Percentiles rank a stretch among this genome's conserved stretches.
phyloP scores from a whole-genome alignment of 1,140 invertebrate genomes.

The Globodera rostochiensis region DNA sequence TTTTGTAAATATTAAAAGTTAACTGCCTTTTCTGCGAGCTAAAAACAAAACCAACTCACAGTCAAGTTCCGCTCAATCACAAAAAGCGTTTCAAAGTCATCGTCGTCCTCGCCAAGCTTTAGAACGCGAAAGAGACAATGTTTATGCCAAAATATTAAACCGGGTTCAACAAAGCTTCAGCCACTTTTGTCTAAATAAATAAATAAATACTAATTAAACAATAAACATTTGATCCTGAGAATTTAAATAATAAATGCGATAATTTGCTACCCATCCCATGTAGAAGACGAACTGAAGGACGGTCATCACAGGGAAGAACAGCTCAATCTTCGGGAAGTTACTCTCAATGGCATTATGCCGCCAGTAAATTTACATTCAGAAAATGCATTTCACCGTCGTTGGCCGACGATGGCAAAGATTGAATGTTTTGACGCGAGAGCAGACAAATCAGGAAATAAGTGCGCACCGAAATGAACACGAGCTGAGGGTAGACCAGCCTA shows the following conservation, averaged over 20 bases:
- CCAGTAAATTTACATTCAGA: slow-evolving; percentile 6
- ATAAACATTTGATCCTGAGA: background rate
- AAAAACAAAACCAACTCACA: background rate
- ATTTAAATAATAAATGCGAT: too few relatives aligned
- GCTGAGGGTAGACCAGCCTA: slow-evolving; percentile 33
- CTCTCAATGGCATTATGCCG: background rate
- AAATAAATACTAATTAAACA: background rate
- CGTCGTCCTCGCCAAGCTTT: too few relatives aligned
- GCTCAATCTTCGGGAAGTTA: slow-evolving; percentile 44
- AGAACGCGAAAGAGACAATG: slow-evolving; percentile 12
- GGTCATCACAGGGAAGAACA: slow-evolving; percentile 56
- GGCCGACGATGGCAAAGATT: slow-evolving; percentile 5
- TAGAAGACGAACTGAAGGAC: slow-evolving; percentile 60
- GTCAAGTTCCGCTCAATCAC: background rate
- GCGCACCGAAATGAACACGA: slow-evolving; percentile 46
- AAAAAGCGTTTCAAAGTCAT: background rate
- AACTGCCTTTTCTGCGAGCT: background rate
- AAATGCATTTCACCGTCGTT: slow-evolving; percentile 15
- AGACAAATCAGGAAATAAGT: slow-evolving; percentile 48
- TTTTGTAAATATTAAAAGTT: background rate
- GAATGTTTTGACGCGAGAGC: slow-evolving; percentile 41
- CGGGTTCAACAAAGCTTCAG: slow-evolving; percentile 62
- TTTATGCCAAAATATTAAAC: slow-evolving; percentile 49
- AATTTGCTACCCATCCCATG: slow-evolving; percentile 56
- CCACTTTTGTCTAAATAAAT: slow-evolving; percentile 51